A percentile compares a stretch with the other conserved stretches of the same genome.
Conservation (phyloP, 2,888 invertebrate species). For the Teinopalpus imperialis region DNA sequence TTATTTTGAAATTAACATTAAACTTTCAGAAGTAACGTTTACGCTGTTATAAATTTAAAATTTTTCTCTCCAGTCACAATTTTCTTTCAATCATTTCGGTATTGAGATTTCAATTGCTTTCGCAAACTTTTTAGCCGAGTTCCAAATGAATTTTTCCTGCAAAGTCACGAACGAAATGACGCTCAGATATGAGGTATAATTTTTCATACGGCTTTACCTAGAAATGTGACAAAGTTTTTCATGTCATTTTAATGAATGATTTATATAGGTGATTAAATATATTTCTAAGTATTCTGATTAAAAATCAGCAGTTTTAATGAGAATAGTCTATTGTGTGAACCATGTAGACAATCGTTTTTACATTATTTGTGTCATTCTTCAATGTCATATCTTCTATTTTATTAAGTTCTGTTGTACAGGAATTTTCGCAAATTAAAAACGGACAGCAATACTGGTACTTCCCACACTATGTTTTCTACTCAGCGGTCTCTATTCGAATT, state of each 20-base stretch:
- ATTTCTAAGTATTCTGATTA: no score
- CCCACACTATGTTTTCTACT: no score
- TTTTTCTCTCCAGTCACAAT: background rate
- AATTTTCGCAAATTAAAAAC: no score
- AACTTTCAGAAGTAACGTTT: background rate
- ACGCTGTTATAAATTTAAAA: constrained; percentile 1
- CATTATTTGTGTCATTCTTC: no score
- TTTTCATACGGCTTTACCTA: constrained; percentile 11
- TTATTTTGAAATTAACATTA: no score
- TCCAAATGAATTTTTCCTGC: constrained; percentile 17
- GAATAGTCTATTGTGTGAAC: no score
- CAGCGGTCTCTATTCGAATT: no score
- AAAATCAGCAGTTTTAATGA: no score
- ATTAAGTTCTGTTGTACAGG: no score
- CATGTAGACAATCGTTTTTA: no score
- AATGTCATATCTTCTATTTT: no score
- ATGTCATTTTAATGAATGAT: constrained; percentile 33
- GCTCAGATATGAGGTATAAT: constrained; percentile 10
- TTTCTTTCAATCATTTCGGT: constrained; percentile 2
- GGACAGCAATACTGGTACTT: no score
- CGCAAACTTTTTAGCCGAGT: constrained; percentile 10
- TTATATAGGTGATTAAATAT: background rate
- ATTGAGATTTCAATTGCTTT: constrained; percentile 15
- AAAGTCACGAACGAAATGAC: constrained; percentile 9
- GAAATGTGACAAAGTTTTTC: constrained; percentile 20